Evolutionary conservation across 2,113 vertebrate genomes (phyloP).

Genomic region (Bettongia penicillata): DNA sequence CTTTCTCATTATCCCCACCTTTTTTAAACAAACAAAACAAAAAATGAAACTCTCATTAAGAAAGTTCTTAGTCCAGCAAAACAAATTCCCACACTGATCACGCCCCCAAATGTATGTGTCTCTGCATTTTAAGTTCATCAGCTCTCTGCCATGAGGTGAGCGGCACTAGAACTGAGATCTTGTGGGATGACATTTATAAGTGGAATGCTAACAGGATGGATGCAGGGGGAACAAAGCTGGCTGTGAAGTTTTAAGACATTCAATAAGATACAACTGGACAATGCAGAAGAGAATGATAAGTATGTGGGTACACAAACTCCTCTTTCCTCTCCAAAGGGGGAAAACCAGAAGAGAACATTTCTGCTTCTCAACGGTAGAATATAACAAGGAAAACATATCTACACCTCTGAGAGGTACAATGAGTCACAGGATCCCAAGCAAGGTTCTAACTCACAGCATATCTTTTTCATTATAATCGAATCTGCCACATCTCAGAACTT

Average conservation of each 20-base stretch:
- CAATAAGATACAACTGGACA: neutral
- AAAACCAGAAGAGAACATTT: neutral
- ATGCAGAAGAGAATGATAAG: neutral
- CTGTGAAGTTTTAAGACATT: rapidly evolving
- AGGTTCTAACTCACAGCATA: neutral
- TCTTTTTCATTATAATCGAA: neutral
- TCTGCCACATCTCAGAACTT: neutral
- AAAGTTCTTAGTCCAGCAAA: neutral
- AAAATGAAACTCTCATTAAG: neutral
- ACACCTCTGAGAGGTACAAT: neutral
- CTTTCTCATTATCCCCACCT: neutral
- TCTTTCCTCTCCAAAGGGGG: neutral
- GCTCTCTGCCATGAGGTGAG: neutral
- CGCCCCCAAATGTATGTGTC: neutral
- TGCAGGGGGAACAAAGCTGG: neutral
- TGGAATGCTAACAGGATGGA: slow-evolving; percentile 71
- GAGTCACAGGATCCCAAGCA: neutral
- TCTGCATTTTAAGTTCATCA: neutral
- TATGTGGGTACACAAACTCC: neutral
- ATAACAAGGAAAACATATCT: neutral
- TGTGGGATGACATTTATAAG: slow-evolving; percentile 66
- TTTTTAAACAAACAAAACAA: neutral
- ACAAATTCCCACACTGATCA: neutral
- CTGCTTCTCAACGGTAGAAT: neutral
- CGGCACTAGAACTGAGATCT: slow-evolving; percentile 69